A percentile compares a stretch with the other conserved stretches of the same genome.
Conservation (phyloP, 2,888 invertebrate genomes). For the Hydropsyche betteni region DNA sequence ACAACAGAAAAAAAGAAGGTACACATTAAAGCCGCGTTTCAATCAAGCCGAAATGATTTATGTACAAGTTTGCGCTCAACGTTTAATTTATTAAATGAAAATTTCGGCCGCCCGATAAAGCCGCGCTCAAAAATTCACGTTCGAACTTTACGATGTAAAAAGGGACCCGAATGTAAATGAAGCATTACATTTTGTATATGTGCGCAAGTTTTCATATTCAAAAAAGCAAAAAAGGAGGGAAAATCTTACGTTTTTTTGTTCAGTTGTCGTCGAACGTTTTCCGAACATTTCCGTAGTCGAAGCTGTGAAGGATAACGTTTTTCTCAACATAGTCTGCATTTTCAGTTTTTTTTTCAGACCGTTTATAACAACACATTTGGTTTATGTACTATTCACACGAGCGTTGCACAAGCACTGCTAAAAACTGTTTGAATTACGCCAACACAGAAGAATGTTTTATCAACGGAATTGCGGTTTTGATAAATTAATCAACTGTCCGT, state of each 20-base stretch:
- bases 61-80: constrained; percentile 17
- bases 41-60: constrained; percentile 16
- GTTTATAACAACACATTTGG: neutral
- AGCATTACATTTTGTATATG: too few relatives aligned
- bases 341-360: neutral
- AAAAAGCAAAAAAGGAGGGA: neutral
- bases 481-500: constrained; percentile 25
- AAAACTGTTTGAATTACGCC: constrained; percentile 1
- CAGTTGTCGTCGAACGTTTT: neutral
- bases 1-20: neutral
- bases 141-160: constrained; percentile 5
- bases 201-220: too few relatives aligned
- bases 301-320: constrained; percentile 44
- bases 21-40: constrained; percentile 3
- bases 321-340: constrained; percentile 45
- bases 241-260: constrained; percentile 36
- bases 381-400: neutral
- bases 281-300: constrained; percentile 48
- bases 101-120: neutral
- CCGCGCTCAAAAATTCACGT: constrained; percentile 2
- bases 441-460: neutral
- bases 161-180: neutral
- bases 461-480: constrained; percentile 18
- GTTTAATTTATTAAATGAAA: constrained; percentile 18
- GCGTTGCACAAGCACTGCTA: neutral